A percentile compares a stretch with the other conserved stretches of the same genome.
Conservation (phyloP, 2,797 vertebrate genomes). For the Spizella passerina region DNA sequence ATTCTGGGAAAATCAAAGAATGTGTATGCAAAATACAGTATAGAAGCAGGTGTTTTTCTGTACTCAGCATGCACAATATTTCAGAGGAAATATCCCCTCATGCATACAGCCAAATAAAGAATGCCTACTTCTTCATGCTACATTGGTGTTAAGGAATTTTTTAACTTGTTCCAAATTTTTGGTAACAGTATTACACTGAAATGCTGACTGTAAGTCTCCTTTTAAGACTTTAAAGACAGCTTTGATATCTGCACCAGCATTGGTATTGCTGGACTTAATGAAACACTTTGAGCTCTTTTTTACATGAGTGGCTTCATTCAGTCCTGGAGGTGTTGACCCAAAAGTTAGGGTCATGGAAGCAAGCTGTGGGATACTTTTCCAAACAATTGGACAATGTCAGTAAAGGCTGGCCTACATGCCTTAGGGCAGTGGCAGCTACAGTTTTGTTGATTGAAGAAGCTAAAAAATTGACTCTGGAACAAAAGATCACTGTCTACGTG, state of each 20-base stretch:
- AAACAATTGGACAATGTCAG: not conserved
- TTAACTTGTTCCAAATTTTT: not conserved
- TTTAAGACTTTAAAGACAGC: not conserved
- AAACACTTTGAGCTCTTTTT: not conserved
- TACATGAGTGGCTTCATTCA: not conserved
- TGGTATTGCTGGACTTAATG: not conserved
- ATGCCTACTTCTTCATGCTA: not conserved
- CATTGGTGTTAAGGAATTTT: not conserved
- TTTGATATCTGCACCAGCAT: not conserved
- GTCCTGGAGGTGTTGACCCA: not conserved
- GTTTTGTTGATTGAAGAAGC: not conserved
- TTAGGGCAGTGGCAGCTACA: not conserved
- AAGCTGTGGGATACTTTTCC: not conserved
- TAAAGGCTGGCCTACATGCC: not conserved
- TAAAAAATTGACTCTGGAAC: not conserved
- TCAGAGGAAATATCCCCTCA: not conserved
- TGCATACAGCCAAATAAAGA: not conserved
- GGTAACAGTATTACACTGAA: not conserved
- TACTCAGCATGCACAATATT: not conserved
- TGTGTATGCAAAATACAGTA: not conserved
- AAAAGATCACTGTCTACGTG: not conserved
- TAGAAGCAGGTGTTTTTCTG: not conserved
- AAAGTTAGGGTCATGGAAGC: not conserved
- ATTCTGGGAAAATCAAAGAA: not conserved
- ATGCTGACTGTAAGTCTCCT: not conserved